A percentile compares a stretch with the other conserved stretches of the same genome.
These are phyloP conservation scores for Pangasius krempfi DNA, from an alignment of 2,797 vertebrate species.

Conservation along the genomic window DNA sequence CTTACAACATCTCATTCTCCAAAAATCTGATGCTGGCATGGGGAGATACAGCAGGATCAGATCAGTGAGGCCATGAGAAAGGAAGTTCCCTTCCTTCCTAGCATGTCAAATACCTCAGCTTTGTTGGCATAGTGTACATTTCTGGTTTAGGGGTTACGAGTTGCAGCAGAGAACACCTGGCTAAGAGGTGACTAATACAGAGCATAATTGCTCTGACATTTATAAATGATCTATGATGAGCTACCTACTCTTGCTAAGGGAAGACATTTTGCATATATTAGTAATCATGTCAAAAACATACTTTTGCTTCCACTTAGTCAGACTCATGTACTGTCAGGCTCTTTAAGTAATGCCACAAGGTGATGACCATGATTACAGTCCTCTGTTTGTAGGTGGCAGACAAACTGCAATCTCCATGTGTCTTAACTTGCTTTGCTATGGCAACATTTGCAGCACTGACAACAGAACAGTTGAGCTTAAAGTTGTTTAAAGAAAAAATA, in stretches of 20 bases:
- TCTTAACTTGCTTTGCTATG: constrained; percentile 20
- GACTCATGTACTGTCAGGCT: constrained; percentile 33
- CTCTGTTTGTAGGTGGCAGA: constrained; percentile 34
- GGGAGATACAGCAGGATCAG: constrained; percentile 25
- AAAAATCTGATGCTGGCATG: constrained; percentile 43
- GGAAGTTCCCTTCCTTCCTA: constrained; percentile 39
- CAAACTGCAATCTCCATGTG: neutral
- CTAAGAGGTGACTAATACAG: constrained; percentile 73
- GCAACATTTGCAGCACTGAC: constrained; percentile 23
- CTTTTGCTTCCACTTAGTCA: constrained; percentile 49
- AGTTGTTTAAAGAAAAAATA: neutral
- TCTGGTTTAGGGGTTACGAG: constrained; percentile 64
- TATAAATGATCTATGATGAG: constrained; percentile 65
- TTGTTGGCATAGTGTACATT: constrained; percentile 53
- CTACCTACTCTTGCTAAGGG: constrained; percentile 61
- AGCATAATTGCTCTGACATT: constrained; percentile 78
- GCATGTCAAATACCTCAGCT: constrained; percentile 43
- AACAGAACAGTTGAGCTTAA: neutral
- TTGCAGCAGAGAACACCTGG: constrained; percentile 75
- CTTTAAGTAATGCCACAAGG: constrained; percentile 22
- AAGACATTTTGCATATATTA: constrained; percentile 65
- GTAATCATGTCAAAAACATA: constrained; percentile 55
- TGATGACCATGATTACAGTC: constrained; percentile 34
- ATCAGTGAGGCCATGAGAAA: constrained; percentile 40
- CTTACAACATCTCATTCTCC: constrained; percentile 45